Conservation (phyloP, 2,113 vertebrate genomes). For the human (Homo sapiens) region DNA sequence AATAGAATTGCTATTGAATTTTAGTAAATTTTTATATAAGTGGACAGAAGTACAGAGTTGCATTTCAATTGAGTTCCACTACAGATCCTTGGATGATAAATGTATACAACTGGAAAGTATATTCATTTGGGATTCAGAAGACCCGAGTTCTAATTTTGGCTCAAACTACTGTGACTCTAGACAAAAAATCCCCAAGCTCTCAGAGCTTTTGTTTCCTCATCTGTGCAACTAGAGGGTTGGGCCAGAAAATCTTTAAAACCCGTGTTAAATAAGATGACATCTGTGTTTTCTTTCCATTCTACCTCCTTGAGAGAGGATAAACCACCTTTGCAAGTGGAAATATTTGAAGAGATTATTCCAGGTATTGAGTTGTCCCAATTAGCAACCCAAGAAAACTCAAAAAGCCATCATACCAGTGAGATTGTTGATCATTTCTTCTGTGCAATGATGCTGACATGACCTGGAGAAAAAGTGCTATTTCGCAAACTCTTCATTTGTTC, state of each 20-base stretch:
- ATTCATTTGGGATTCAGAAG: neutral
- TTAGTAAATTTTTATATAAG: neutral
- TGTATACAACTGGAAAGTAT: neutral
- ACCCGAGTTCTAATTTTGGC: neutral
- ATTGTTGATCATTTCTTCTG: neutral
- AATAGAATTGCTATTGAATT: neutral
- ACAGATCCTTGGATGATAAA: constrained; percentile 5
- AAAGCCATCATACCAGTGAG: neutral
- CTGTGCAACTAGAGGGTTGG: neutral
- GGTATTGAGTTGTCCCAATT: neutral
- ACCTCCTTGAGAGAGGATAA: neutral
- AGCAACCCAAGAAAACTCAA: neutral
- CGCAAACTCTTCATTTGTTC: neutral
- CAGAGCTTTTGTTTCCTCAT: neutral
- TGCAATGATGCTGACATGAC: neutral
- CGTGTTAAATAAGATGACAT: neutral
- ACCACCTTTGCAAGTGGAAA: neutral
- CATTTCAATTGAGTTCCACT: neutral
- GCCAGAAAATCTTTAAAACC: neutral
- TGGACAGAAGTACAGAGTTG: neutral
- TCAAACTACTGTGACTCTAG: neutral
- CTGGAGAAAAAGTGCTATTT: neutral
- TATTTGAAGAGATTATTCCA: neutral
- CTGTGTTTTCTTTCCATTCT: neutral
- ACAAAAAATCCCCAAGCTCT: neutral